phyloP scores from a whole-genome alignment of 35 echinoderm and acorn worm species.

The Ophioderma brevispina region DNA sequence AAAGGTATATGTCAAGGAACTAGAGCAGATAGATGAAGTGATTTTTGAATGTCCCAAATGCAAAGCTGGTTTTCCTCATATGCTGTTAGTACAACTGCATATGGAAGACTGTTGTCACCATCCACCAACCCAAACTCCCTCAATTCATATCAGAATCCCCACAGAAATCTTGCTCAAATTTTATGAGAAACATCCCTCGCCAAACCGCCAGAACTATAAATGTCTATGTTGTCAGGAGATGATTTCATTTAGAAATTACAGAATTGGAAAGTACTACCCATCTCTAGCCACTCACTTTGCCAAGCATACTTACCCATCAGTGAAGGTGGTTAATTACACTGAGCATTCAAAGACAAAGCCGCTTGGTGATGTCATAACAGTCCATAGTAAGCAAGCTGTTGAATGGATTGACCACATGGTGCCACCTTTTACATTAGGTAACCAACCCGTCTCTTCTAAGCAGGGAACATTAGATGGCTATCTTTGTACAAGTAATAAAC shows the following conservation, averaged over 20 bases:
- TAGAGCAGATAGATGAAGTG: neutral
- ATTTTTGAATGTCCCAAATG: slow-evolving; percentile 33
- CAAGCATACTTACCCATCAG: slow-evolving; percentile 36
- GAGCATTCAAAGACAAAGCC: slow-evolving; percentile 12
- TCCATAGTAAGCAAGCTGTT: slow-evolving; percentile 57
- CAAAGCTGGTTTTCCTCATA: slow-evolving; percentile 11
- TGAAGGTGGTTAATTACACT: slow-evolving; percentile 10
- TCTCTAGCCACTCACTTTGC: slow-evolving; percentile 16
- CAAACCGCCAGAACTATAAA: neutral
- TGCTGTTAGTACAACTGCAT: slow-evolving; percentile 19
- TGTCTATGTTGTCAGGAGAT: slow-evolving; percentile 21
- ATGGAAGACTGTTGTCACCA: slow-evolving; percentile 14
- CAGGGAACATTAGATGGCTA: slow-evolving; percentile 53
- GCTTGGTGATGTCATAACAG: neutral
- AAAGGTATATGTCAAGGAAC: neutral
- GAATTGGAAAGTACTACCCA: neutral
- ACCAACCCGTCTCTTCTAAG: slow-evolving; percentile 68
- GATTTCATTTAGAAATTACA: neutral
- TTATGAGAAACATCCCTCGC: neutral
- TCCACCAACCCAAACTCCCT: neutral
- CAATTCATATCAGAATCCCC: neutral
- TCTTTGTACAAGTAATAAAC: slow-evolving; percentile 37
- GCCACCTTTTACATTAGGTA: slow-evolving; percentile 76
- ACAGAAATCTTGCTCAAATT: neutral
- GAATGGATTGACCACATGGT: slow-evolving; percentile 91